Evolutionary conservation across 2,888 invertebrate genomes (phyloP), one percentile per base, ranked within the genome.

Genomic region (Drosophila melanosoma): DNA sequence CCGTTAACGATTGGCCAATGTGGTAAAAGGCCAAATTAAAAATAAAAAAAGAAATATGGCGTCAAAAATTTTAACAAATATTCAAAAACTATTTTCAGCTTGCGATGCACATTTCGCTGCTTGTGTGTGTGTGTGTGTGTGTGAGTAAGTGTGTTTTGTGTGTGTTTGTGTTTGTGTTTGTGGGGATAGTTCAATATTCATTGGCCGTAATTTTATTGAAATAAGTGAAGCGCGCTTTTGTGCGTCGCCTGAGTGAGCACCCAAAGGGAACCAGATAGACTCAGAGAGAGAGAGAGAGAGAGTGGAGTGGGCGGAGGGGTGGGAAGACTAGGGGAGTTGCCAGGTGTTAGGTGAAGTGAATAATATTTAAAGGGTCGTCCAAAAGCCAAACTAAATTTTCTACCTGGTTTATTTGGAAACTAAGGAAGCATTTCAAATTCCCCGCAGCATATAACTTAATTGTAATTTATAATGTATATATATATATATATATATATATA

Each of bases 131-230:
- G 51, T 23, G 38, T 53, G n/a, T 42, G 36, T 51, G 32, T 42
- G 32, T 48, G 61, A 54, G 23, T 56, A 62, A 65, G 42, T 52
- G 40, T 56, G 40, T 35, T 40, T n/a, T 66, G 60, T 51, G 51
- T 57, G 57, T 77, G 56, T 52, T 70, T 68, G 40, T 5, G 10
- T 45, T 3, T 45, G 12, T 42, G 12, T 45, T 7, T 42, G 12
- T 45, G 45, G 45, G 15, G 74, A 86, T 87, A 82, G 85, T 87
- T 89, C 89, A 87, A 89, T 86, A 89, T 86, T 87, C 88, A 89
- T 85, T 87, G 86, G 90, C 83, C 88, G 88, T 89, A 86, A 86
- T 86, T 86, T 89, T 88, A 86, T 89, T 89, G 90, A 85, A 86
- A 76, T 85, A 89, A 86, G 81, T 83, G 86, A 82, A 78, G 78